Conservation (phyloP, 2,113 vertebrate genomes). For the Cephalopholis sonnerati region DNA sequence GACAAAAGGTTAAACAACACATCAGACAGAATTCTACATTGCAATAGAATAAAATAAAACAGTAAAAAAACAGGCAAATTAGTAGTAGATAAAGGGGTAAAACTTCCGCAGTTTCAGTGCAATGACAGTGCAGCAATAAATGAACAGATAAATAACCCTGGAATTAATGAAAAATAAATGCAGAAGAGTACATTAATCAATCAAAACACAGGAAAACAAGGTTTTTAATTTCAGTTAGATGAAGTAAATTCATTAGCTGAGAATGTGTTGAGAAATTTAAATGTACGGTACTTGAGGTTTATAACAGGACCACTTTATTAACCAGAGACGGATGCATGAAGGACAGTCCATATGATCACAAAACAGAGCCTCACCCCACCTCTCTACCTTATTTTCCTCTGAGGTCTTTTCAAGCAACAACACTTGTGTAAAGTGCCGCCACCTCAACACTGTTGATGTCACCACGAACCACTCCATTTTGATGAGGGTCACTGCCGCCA, state of each 20-base stretch:
- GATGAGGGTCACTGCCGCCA: conserved; percentile 22
- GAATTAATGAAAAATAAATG: background rate
- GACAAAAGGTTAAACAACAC: no score
- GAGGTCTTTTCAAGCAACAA: background rate
- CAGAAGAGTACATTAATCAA: background rate
- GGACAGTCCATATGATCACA: background rate
- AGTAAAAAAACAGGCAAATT: background rate
- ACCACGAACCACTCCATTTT: background rate
- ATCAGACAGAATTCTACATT: background rate
- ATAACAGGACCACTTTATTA: background rate
- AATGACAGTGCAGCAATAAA: no score
- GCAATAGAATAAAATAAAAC: background rate
- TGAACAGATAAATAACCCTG: no score
- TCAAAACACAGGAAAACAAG: background rate
- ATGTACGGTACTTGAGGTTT: background rate
- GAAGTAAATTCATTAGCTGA: background rate
- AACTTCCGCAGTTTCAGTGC: background rate
- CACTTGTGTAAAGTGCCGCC: background rate
- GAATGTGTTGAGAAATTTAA: background rate
- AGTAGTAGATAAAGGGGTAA: background rate
- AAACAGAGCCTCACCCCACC: background rate
- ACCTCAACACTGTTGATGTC: conserved; percentile 5
- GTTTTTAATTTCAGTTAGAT: background rate
- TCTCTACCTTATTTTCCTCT: no score
- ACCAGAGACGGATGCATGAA: background rate